Evolutionary conservation across 2,797 vertebrate genomes (phyloP).

Genomic region (Eulemur albifrons): DNA sequence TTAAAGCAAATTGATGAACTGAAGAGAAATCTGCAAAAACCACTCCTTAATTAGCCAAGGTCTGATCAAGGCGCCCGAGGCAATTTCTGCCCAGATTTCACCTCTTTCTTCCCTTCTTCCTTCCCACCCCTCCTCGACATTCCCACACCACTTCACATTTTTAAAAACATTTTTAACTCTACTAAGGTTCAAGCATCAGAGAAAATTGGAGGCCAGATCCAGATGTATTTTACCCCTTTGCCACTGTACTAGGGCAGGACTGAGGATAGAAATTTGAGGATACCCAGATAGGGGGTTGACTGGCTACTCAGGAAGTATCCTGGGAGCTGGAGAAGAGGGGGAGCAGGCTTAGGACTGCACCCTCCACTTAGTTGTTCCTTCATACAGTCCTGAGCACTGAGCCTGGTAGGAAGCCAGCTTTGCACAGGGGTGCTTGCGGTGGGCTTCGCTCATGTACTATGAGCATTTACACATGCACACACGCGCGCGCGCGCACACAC

Average conservation of each 20-base stretch:
- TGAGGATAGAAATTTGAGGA: neutral
- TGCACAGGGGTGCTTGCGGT: accelerated
- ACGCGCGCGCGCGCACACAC: neutral
- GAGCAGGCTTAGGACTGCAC: neutral
- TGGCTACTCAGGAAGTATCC: neutral
- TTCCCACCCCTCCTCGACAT: neutral
- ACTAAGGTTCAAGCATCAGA: slow-evolving; percentile 79
- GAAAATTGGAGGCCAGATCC: slow-evolving; percentile 75
- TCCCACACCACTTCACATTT: neutral
- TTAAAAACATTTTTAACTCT: neutral
- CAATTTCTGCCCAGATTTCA: slow-evolving; percentile 71
- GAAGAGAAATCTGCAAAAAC: slow-evolving; percentile 86
- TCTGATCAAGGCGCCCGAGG: slow-evolving; percentile 88
- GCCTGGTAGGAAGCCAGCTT: neutral
- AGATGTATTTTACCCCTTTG: slow-evolving; percentile 83
- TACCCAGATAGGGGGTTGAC: neutral
- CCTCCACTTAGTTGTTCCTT: neutral
- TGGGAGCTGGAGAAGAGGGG: neutral
- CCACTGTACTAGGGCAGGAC: slow-evolving; percentile 53
- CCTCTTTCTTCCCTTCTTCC: neutral
- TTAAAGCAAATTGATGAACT: slow-evolving; percentile 87
- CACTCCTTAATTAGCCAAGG: slow-evolving; percentile 88
- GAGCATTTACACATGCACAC: neutral
- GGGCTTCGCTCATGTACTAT: neutral
- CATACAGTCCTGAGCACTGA: neutral